Base-by-base conservation (phyloP, 2,888 invertebrate genomes). In the Scelioninae gen. 1 region DNA sequence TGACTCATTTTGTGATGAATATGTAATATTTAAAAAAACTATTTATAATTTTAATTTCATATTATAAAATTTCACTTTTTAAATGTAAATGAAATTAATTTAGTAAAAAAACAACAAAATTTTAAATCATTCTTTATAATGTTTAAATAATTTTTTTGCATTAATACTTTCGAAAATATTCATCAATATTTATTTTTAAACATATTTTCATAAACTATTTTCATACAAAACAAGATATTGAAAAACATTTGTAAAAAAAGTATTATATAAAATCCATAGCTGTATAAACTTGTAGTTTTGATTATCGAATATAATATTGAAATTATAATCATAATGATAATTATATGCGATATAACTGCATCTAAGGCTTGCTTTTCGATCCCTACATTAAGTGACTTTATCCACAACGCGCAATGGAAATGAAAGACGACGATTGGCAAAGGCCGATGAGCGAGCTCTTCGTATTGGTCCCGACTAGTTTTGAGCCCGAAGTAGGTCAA, bases 401-500 rank as follows among this genome's bases (percentile, higher is more conserved):
- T 58, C 16, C 49, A 51, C 47, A 55, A 40, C 29, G 45, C 5
- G 34, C 68, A 62, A 81, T 58, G 56, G 69, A 74, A 74, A 69
- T 56, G 43, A 53, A 63, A 43, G 60, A 75, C 60, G 53, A 63
- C 71, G 77, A 85, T 85, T 85, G 83, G 85, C 63, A 81, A 78
- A 71, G 76, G 72, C 86, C 80, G 74, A 51, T 79, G 82, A 78
- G 65, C 60, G 53, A 65, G 55, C 68, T 76, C 72, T 32, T 77
- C 53, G 81, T 74, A 85, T 85, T 82, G 82, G 83, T 82, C 84
- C 83, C 79, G 75, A 69, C 83, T 81, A 82, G 82, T 79, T 83
- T 80, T 63, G 76, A 82, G 69, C 75, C 43, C 75, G 56, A 90
- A 89, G 89, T 90, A 81, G 90, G 90, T 90, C 90, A 90, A 87